Base-by-base conservation (phyloP, 2,113 vertebrate genomes). In the Aix galericulata region DNA sequence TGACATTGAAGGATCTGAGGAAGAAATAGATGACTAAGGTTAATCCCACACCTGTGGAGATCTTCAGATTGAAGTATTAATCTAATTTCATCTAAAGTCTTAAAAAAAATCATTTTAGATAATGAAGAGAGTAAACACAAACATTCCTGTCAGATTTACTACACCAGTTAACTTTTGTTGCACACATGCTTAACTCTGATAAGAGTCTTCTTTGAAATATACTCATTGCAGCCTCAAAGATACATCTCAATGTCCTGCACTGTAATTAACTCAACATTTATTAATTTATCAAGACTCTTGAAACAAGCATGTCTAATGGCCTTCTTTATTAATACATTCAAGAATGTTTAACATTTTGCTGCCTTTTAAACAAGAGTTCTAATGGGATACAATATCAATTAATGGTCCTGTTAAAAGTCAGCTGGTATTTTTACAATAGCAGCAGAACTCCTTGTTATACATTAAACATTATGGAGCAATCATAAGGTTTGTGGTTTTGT, bases 301-400 rank as follows among this genome's bases (percentile, higher is more conserved):
- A 94, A 97, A 89, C 64, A 93, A 92, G 89, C 82, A 80, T 95
- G 85, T 95, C 94, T 97, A 97, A 97, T 96, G 94, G 80, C 77
- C 68, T 78, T 90, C 89, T 94, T 96, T 94, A 96, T 96, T 96
- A 96, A 97, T 94, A 81, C 55, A 73, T 88, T 93, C 68, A 93
- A 93, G 93, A 95, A 95, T 85, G 87, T 91, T 97, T 97, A 96
- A 93, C 89, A 91, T 96, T 96, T 97, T 96, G 96, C 53, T 95
- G 89, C 92, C 94, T 89, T 96, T 97, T 97, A 93, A 97, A 95
- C 94, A 91, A 89, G 94, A 86, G 71, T 83, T 94, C 87, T 96
- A 96, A 87, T 96, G 96, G 96, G 96, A 96, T 88, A 95, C 52
- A 89, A 64, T 95, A 97, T 96, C 95, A 97, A 94, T 95, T 97